These are phyloP conservation scores for Cheilosia pagana DNA, from an alignment of 2,888 invertebrate genomes.

Conservation along the genomic window DNA sequence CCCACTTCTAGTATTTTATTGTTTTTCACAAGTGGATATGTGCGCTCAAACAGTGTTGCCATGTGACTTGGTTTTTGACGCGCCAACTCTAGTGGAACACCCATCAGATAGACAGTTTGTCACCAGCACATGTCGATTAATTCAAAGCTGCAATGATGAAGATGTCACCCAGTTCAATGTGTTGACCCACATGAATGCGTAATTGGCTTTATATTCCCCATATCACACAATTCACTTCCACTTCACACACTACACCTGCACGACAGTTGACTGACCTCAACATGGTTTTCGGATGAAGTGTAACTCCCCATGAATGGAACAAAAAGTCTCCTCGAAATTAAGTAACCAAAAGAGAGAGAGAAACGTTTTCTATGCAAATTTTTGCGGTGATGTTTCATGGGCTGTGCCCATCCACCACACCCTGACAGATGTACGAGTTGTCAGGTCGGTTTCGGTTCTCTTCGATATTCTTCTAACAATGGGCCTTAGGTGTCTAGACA, in stretches of 20 bases:
- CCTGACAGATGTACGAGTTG: conserved; percentile 3
- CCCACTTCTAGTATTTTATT: too few relatives aligned
- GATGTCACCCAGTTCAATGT: too few relatives aligned
- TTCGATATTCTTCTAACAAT: conserved; percentile 12
- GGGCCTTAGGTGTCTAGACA: conserved; percentile 31
- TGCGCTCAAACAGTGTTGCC: too few relatives aligned
- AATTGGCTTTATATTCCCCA: background rate
- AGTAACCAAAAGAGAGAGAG: background rate
- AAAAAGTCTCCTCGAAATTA: conserved; percentile 5
- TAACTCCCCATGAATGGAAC: conserved; percentile 34
- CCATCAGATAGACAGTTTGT: too few relatives aligned
- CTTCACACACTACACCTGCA: too few relatives aligned
- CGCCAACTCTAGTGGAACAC: too few relatives aligned
- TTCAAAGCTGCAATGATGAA: too few relatives aligned
- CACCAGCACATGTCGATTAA: too few relatives aligned
- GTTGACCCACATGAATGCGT: conserved; percentile 1
- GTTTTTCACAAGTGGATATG: too few relatives aligned
- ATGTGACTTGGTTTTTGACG: too few relatives aligned
- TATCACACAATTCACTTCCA: background rate
- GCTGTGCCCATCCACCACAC: conserved; percentile 14
- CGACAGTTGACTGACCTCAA: conserved; percentile 11
- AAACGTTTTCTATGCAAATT: conserved; percentile 39
- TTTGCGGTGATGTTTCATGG: conserved; percentile 23
- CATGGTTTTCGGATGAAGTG: background rate
- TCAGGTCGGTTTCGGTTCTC: conserved; percentile 16